Conservation (phyloP, 2,113 vertebrate species). For the Peucedramus taeniatus region DNA sequence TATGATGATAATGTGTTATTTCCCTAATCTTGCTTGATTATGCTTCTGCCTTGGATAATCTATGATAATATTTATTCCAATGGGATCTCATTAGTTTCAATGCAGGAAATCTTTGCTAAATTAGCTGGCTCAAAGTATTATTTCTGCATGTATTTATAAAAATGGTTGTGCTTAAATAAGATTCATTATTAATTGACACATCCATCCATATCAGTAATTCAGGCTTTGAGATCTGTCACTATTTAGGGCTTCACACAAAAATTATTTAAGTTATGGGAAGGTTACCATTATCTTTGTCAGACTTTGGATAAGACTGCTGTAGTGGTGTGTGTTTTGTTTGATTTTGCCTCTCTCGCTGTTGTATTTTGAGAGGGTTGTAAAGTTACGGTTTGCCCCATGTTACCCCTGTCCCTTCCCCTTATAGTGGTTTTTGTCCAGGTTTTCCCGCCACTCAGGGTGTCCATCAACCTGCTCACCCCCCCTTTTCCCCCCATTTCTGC, state of each 20-base stretch:
- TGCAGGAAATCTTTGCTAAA: slow-evolving; percentile 14
- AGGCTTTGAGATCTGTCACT: neutral
- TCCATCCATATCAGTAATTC: neutral
- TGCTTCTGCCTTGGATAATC: neutral
- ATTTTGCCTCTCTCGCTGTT: no score
- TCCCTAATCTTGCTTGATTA: neutral
- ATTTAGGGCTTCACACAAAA: neutral
- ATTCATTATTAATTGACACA: neutral
- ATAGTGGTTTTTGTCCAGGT: no score
- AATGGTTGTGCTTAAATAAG: neutral
- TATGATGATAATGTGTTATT: neutral
- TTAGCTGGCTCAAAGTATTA: neutral
- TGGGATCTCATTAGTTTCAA: slow-evolving; percentile 7
- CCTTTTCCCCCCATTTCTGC: no score
- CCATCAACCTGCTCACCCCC: no score
- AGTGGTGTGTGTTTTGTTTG: no score
- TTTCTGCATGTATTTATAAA: neutral
- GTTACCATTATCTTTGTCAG: neutral
- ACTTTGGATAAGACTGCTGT: neutral
- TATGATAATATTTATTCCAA: slow-evolving; percentile 3
- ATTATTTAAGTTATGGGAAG: neutral
- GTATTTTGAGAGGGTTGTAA: no score
- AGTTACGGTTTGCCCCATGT: no score
- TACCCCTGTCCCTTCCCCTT: no score
- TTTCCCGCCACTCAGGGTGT: no score